phyloP scores from a whole-genome alignment of 2,797 vertebrate species.

The Pseudochirops corinnae region DNA sequence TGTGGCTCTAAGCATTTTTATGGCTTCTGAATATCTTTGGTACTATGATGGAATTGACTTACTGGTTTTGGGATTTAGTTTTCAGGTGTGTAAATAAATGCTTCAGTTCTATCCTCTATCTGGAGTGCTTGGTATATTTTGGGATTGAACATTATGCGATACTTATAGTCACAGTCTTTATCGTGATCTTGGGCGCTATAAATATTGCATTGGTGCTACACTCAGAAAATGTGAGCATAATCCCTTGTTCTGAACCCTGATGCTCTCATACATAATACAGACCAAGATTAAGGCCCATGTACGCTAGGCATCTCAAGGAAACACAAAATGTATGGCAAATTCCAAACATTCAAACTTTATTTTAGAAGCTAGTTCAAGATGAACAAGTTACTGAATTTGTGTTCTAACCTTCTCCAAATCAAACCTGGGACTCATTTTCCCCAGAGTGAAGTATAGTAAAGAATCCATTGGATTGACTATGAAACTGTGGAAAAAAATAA shows the following conservation, averaged over 20 bases:
- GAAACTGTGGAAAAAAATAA: not conserved
- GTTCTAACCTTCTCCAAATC: conserved; percentile 14
- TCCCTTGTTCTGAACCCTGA: not conserved
- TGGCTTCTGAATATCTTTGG: too few relatives aligned
- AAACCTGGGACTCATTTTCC: conserved; percentile 52
- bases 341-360: not conserved
- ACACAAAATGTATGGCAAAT: not conserved
- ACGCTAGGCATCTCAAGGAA: not conserved
- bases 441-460: conserved; percentile 7
- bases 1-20: too few relatives aligned
- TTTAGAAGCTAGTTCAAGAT: conserved; percentile 42
- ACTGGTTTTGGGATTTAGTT: too few relatives aligned
- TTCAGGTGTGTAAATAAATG: too few relatives aligned
- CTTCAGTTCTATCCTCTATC: too few relatives aligned
- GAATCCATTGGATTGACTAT: not conserved
- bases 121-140: too few relatives aligned
- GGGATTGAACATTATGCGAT: too few relatives aligned
- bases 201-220: too few relatives aligned
- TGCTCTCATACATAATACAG: not conserved
- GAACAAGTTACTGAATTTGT: conserved; percentile 37
- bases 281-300: not conserved
- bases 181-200: too few relatives aligned
- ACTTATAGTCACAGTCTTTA: too few relatives aligned
- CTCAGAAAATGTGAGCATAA: not conserved
- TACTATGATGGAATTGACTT: too few relatives aligned